Base-by-base conservation (phyloP, 2,888 invertebrate species). In the Leptopilina drosophilae region DNA sequence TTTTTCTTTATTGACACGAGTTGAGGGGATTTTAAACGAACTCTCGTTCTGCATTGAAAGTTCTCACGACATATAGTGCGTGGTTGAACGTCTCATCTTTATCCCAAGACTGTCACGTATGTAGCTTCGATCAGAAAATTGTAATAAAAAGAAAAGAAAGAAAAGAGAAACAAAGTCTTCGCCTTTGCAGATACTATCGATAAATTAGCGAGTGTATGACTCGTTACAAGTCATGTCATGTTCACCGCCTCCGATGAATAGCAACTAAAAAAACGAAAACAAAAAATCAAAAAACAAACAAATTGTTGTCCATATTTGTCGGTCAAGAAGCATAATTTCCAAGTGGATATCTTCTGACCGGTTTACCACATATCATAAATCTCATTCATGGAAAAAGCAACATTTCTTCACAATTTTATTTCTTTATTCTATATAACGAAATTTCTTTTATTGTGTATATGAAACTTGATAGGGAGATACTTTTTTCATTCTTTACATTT, bases 221-320 rank as follows among this genome's bases (percentile, higher is more conserved):
- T 40, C 15, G 33, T 73, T 73, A 56, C 53, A 11, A 73, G 56
- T 26, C 73, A 9, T n/a, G n/a, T 56, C 73, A 73, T 53, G 73
- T 73, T 33, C 73, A 53, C 73, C 73, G 33, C 73, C 73, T 73
- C 73, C 73, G 56, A 40, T 26, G 73, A 56, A 73, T 73, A 53
- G 33, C 40, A 73, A 73, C 73, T n/a, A 49, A 11, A 12, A 73
- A 56, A 53, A 59, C 56, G 56, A 33, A 73, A 73, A 73, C 49
- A 49, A 49, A 49, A 33, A 33, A 33, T 3, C 33, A 33, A 33
- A 7, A 73, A 73, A 73, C 73, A 59, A 73, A 73, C 56, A 73
- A 73, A 73, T 73, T 73, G 73, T 56, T 56, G n/a, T 9, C 73
- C 73, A 40, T 73, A 73, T 73, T 73, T 73, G 73, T 73, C 73